phyloP scores from a whole-genome alignment of 1,140 invertebrate species.

The Microplitis mediator region DNA sequence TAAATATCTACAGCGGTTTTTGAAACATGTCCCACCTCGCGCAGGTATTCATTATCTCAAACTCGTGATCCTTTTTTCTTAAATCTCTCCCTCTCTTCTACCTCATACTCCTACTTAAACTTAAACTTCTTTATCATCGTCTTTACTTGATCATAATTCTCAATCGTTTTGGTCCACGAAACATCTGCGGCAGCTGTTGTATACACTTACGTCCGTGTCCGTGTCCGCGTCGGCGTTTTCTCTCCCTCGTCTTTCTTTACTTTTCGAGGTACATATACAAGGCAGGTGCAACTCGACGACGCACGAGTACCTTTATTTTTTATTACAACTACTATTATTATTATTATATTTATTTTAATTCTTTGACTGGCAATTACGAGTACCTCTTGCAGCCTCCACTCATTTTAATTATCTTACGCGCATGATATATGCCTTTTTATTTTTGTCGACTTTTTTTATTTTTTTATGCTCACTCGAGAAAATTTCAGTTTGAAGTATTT shows the following conservation, averaged over 20 bases:
- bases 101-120: background rate
- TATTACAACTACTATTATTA: background rate
- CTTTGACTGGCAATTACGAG: slow-evolving; percentile 56
- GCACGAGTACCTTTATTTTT: slow-evolving; percentile 3
- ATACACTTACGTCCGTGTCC: slow-evolving; percentile 35
- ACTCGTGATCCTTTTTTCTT: slow-evolving; percentile 40
- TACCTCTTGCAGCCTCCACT: slow-evolving; percentile 54
- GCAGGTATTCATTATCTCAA: slow-evolving; percentile 53
- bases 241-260: background rate
- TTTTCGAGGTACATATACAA: background rate
- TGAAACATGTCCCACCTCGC: slow-evolving; percentile 54
- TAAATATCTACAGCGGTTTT: slow-evolving; percentile 37
- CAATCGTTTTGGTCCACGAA: slow-evolving; percentile 40
- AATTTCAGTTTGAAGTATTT: too few species aligned
- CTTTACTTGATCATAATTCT: slow-evolving; percentile 11
- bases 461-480: too few species aligned
- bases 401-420: slow-evolving; percentile 18
- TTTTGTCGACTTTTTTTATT: too few species aligned
- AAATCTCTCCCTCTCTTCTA: background rate
- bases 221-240: slow-evolving; percentile 37
- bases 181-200: slow-evolving; percentile 62
- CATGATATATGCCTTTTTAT: too few species aligned
- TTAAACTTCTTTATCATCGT: background rate
- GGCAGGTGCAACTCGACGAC: slow-evolving; percentile 33
- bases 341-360: slow-evolving; percentile 15